These are phyloP conservation scores for Sitta carolinensis DNA, from an alignment of 2,797 vertebrate genomes.

Conservation along the genomic window DNA sequence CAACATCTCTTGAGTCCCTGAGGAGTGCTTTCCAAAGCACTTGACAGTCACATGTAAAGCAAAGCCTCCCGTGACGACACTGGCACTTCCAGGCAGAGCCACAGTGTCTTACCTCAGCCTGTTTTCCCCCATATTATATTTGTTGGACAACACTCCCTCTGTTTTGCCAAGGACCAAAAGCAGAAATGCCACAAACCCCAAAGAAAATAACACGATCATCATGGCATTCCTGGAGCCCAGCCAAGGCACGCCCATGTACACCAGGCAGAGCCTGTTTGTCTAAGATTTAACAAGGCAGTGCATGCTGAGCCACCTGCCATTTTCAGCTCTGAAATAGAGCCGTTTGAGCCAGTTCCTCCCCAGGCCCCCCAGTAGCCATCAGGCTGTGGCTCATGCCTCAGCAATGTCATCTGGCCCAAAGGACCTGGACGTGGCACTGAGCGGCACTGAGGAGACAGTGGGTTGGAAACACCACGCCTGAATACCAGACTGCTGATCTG, in stretches of 20 bases:
- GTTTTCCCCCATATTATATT: neutral
- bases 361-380: slow-evolving; percentile 24
- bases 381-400: slow-evolving; percentile 39
- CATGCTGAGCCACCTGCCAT: slow-evolving; percentile 53
- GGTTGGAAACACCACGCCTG: neutral
- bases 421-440: neutral
- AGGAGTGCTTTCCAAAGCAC: slow-evolving; percentile 31
- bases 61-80: neutral
- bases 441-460: slow-evolving; percentile 22
- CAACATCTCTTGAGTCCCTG: neutral
- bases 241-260: neutral
- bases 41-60: slow-evolving; percentile 26
- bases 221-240: slow-evolving; percentile 28
- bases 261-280: slow-evolving; percentile 35
- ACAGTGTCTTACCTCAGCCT: slow-evolving; percentile 34
- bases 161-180: slow-evolving; percentile 47
- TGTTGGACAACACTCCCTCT: slow-evolving; percentile 3
- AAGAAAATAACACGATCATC: slow-evolving; percentile 43
- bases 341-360: neutral
- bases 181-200: slow-evolving; percentile 36
- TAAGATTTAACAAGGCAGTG: slow-evolving; percentile 6
- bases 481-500: slow-evolving; percentile 62
- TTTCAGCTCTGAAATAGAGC: neutral
- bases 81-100: neutral
- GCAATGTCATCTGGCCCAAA: slow-evolving; percentile 51